Evolutionary conservation across 1,140 invertebrate genomes (phyloP).

Genomic region (Atta texana): DNA sequence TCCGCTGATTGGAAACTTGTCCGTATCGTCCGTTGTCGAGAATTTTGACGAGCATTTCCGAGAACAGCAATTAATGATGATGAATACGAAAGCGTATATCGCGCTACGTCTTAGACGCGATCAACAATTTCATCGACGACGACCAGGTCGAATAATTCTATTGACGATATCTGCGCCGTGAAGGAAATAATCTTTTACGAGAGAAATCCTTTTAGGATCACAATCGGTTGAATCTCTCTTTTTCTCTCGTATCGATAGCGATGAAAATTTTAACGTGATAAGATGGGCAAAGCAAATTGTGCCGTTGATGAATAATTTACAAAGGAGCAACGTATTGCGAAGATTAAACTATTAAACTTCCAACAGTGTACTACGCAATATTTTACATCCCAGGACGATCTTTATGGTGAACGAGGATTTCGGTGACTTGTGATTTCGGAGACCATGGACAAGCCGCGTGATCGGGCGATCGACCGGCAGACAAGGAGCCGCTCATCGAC

Average conservation of each 20-base stretch:
- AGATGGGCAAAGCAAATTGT: neutral
- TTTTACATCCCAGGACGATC: neutral
- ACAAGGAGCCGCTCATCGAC: constrained; percentile 33
- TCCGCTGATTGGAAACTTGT: neutral
- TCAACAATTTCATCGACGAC: constrained; percentile 16
- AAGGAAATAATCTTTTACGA: neutral
- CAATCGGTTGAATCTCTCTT: neutral
- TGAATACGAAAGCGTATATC: neutral
- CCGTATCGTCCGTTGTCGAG: neutral
- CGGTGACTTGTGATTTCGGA: constrained; percentile 16
- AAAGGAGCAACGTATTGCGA: neutral
- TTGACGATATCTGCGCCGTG: neutral
- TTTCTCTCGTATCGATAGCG: neutral
- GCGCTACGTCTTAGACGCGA: neutral
- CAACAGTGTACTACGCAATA: neutral
- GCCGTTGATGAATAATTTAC: neutral
- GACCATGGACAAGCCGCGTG: constrained; percentile 65
- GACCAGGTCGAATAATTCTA: constrained; percentile 20
- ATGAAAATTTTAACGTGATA: neutral
- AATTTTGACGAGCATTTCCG: neutral
- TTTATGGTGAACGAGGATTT: neutral
- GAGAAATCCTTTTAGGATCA: neutral
- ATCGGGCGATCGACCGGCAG: constrained; percentile 29
- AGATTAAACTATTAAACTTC: neutral
- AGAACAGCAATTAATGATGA: constrained; percentile 8